Base-by-base conservation (phyloP, 2,113 vertebrate species). In the Neotragus pygmaeus region DNA sequence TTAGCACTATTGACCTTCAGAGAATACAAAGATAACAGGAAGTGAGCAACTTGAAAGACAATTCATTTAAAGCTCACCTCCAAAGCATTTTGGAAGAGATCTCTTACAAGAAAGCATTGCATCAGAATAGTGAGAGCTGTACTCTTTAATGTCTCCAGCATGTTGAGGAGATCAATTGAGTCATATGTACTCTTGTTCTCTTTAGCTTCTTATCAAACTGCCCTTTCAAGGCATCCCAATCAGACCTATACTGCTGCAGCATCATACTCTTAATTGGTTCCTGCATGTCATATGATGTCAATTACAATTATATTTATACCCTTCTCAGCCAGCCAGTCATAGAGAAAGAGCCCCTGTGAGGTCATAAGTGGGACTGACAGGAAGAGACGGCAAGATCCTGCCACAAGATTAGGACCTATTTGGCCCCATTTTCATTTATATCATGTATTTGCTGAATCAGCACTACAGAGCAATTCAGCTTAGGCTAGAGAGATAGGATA, bases 1-100 rank as follows among this genome's bases (percentile, higher is more conserved):
- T 49, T 82, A 27, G 13, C 0, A 25, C 9, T 11, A 16, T 0
- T 1, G 0, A 1, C 55, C 17, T 78, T 92, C 33, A 62, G 51
- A 17, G 7, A 2, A 28, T 64, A n/a, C 23, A 13, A 30, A 86
- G 15, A 36, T 23, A 91, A 49, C 3, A 77, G 58, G 5, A 60
- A 55, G 5, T 36, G 23, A 83, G 47, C 9, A 60, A 9, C 27
- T 80, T 93, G 30, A n/a, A 96, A 73, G 21, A 6, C 19, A 11
- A 11, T 83, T 58, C 49, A 7, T 47, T 77, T 90, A 53, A 93
- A 84, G 3, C 4, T 96, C 33, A 47, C 78, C 28, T 77, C 17
- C 3, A 49, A 21, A 49, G 36, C 4, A n/a, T 7, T 58, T 84
- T 15, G 30, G 23, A 70, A 89, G 45, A 27, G 3, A 11, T 81